phyloP scores from a whole-genome alignment of 2,888 invertebrate genomes.

The Lucinisca nassula region DNA sequence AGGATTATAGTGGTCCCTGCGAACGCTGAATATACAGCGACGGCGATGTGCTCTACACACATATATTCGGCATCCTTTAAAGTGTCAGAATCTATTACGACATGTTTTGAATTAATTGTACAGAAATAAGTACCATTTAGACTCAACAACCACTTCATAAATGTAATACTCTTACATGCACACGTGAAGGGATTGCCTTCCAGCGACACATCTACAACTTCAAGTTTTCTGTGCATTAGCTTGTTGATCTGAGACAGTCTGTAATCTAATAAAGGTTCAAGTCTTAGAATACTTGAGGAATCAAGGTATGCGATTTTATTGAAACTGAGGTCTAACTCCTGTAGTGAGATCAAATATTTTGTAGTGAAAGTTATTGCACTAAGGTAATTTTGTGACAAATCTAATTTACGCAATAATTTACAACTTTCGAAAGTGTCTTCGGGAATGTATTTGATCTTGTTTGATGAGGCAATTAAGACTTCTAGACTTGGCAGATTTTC shows the following conservation, averaged over 20 bases:
- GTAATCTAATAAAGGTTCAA: background rate
- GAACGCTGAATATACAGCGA: background rate
- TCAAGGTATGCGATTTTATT: background rate
- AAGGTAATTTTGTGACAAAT: background rate
- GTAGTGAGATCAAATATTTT: background rate
- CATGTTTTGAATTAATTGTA: background rate
- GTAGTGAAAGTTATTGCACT: background rate
- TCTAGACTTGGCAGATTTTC: background rate
- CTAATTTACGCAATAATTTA: background rate
- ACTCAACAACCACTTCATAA: background rate
- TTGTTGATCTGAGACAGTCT: background rate
- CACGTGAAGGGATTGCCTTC: background rate
- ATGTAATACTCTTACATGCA: background rate
- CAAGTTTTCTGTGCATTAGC: background rate
- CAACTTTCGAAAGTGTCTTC: background rate
- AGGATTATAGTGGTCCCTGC: background rate
- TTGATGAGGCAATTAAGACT: background rate
- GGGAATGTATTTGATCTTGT: background rate
- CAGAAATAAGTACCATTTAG: background rate
- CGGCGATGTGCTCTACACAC: background rate
- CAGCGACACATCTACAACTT: background rate
- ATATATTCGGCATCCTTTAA: background rate
- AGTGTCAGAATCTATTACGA: background rate
- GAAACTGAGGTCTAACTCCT: background rate
- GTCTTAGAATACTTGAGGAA: background rate